A percentile compares a stretch with the other conserved stretches of the same genome.
These are phyloP conservation scores for Lepidothrix coronata DNA, from an alignment of 2,113 vertebrate genomes.

Conservation along the genomic window DNA sequence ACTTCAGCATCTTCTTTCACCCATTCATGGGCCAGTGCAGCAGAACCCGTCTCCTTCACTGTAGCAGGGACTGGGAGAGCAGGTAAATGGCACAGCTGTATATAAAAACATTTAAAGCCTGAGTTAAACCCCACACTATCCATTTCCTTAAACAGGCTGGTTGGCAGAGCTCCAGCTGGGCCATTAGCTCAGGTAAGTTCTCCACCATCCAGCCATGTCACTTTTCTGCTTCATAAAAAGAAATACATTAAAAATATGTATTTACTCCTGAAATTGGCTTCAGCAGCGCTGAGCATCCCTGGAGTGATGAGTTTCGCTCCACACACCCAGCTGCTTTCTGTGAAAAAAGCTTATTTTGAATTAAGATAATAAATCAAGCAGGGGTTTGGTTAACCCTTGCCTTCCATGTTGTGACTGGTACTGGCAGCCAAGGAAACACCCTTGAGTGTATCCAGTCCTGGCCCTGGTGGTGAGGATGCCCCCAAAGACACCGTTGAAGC, in stretches of 20 bases:
- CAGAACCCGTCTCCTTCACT: neutral
- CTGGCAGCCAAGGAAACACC: neutral
- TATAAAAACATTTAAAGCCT: slow-evolving; percentile 9
- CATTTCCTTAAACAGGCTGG: slow-evolving; percentile 4
- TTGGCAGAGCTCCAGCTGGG: slow-evolving; percentile 41
- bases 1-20: neutral
- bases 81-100: neutral
- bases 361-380: neutral
- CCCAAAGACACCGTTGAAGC: neutral
- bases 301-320: neutral
- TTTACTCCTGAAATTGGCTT: slow-evolving; percentile 41
- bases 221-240: slow-evolving; percentile 4
- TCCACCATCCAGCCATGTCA: neutral
- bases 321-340: neutral
- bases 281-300: neutral
- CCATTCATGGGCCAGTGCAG: neutral
- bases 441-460: neutral
- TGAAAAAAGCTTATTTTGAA: neutral
- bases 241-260: slow-evolving; percentile 1
- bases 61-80: neutral
- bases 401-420: fast-evolving
- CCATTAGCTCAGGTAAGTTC: slow-evolving; percentile 54
- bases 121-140: neutral
- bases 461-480: fast-evolving
- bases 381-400: neutral